Percentiles rank a stretch among this genome's conserved stretches.
Evolutionary conservation across 2,797 vertebrate genomes (phyloP).

Genomic region (Enteromius radiatus): DNA sequence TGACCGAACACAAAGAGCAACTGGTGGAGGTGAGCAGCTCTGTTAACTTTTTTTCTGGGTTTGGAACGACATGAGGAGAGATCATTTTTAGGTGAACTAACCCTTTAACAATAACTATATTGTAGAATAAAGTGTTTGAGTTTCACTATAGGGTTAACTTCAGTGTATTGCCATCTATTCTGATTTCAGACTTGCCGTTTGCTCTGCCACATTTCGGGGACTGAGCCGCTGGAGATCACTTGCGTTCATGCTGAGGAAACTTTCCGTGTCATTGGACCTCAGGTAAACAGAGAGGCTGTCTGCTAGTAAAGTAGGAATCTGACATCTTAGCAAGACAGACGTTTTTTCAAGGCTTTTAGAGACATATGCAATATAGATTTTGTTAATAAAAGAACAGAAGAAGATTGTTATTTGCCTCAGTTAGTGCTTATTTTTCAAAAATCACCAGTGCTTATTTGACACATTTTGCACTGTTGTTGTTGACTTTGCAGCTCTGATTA

Average conservation of each 20-base stretch:
- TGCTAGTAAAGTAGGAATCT: not conserved
- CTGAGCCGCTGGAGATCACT: constrained; percentile 95
- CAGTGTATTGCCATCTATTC: not conserved
- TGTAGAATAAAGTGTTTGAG: not conserved
- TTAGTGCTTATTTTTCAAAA: constrained; percentile 25
- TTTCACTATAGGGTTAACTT: not conserved
- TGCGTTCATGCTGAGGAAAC: constrained; percentile 96
- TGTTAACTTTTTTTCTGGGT: not conserved
- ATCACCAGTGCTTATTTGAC: constrained; percentile 28
- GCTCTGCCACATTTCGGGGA: constrained; percentile 92
- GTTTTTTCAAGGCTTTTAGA: not conserved
- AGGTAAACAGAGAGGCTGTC: constrained; percentile 78
- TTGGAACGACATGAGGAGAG: too few relatives aligned
- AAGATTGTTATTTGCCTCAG: not conserved
- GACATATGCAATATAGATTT: not conserved
- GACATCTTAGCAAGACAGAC: not conserved
- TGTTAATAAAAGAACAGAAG: not conserved
- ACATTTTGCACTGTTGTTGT: constrained; percentile 1
- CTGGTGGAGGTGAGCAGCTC: constrained; percentile 87
- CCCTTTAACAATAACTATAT: not conserved
- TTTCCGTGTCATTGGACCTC: constrained; percentile 95
- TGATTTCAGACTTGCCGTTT: constrained; percentile 86
- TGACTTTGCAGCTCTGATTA: constrained; percentile 3
- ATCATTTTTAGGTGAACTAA: too few relatives aligned
- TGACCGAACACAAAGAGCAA: constrained; percentile 96